These are phyloP conservation scores for Harpagus bidentatus DNA, from an alignment of 2,113 vertebrate species.

Conservation along the genomic window DNA sequence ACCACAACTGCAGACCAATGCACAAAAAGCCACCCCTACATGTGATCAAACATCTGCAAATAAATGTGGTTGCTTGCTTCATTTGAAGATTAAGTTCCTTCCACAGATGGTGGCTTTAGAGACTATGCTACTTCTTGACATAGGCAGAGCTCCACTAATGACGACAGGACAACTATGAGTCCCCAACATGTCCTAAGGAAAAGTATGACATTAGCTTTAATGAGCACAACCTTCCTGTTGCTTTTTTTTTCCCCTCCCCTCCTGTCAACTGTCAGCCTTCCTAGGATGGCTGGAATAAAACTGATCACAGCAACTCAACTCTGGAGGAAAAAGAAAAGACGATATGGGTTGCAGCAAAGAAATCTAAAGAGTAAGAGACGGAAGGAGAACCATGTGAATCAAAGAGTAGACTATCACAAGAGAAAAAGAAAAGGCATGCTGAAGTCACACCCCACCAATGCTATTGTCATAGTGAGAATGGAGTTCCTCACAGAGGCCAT, in stretches of 20 bases:
- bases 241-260: not conserved
- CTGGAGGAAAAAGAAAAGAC: not conserved
- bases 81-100: not conserved
- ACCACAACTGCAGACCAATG: not conserved
- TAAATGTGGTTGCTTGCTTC: not conserved
- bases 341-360: not conserved
- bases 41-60: not conserved
- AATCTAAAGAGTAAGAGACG: not conserved
- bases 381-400: not conserved
- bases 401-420: not conserved
- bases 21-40: not conserved
- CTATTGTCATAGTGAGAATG: accelerated
- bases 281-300: not conserved
- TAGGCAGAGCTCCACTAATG: not conserved
- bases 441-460: not conserved
- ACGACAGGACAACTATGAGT: not conserved
- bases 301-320: not conserved
- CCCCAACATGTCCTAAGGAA: not conserved
- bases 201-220: not conserved
- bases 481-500: not conserved
- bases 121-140: accelerated
- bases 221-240: not conserved
- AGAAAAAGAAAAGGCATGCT: not conserved
- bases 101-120: not conserved
- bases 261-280: not conserved